These are phyloP conservation scores for Trochalopteron elliotii DNA, from an alignment of 2,113 vertebrate genomes.

Conservation along the genomic window DNA sequence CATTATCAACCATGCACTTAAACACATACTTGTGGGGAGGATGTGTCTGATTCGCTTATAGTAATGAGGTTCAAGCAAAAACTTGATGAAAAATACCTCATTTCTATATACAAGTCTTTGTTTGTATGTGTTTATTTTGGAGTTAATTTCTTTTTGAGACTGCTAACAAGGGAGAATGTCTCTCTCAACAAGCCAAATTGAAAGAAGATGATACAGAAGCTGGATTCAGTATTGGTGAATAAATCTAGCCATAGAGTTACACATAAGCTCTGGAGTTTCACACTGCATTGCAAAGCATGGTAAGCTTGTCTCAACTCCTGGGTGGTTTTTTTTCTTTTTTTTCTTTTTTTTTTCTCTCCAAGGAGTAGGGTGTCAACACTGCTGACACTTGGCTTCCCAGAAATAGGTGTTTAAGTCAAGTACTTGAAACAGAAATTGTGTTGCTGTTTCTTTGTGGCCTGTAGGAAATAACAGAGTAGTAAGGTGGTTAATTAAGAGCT, in stretches of 20 bases:
- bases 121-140: not conserved
- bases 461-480: not conserved
- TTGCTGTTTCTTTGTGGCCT: not conserved
- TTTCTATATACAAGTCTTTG: not conserved
- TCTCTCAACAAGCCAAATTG: not conserved
- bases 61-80: not conserved
- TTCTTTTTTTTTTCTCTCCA: rapidly evolving
- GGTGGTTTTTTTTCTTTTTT: rapidly evolving
- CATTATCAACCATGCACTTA: not conserved
- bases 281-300: not conserved
- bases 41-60: not conserved
- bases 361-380: not conserved
- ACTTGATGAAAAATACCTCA: not conserved
- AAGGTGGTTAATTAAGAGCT: not conserved
- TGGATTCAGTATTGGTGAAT: not conserved
- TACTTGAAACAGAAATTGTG: slow-evolving; percentile 27
- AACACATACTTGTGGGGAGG: not conserved
- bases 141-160: not conserved
- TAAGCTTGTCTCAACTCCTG: not conserved
- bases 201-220: not conserved
- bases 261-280: not conserved
- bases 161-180: not conserved
- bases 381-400: not conserved
- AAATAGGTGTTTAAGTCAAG: slow-evolving; percentile 26
- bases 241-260: not conserved